A percentile compares a stretch with the other conserved stretches of the same genome.
Conservation (phyloP, 1,140 invertebrate species). For the Vollenhovia emeryi region DNA sequence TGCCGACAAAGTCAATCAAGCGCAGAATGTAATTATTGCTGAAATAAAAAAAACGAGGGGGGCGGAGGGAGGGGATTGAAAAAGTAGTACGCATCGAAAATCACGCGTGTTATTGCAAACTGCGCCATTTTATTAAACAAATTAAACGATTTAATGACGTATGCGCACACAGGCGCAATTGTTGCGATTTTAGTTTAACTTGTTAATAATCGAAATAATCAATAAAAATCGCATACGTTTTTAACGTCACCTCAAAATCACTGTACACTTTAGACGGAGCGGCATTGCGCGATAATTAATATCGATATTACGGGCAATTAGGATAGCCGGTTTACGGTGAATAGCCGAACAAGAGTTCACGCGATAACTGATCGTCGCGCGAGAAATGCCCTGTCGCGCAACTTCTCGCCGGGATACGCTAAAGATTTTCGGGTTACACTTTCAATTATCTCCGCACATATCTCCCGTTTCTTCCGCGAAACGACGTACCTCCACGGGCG, state of each 20-base stretch:
- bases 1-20: slow-evolving; percentile 55
- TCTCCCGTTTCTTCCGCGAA: background rate
- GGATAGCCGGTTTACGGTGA: too few relatives aligned
- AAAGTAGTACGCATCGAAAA: slow-evolving; percentile 47
- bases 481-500: background rate
- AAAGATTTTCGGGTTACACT: background rate
- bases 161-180: background rate
- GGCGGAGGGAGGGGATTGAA: background rate
- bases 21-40: slow-evolving; percentile 54
- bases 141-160: slow-evolving; percentile 52
- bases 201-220: slow-evolving; percentile 12
- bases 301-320: background rate
- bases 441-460: slow-evolving; percentile 1
- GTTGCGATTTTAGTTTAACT: slow-evolving; percentile 12
- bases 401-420: background rate
- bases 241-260: slow-evolving; percentile 2
- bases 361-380: background rate
- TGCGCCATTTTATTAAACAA: slow-evolving; percentile 53
- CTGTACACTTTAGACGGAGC: background rate
- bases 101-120: slow-evolving; percentile 49
- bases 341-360: background rate
- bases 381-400: background rate
- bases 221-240: background rate
- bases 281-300: slow-evolving; percentile 7
- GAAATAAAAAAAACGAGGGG: slow-evolving; percentile 29